Evolutionary conservation across 2,797 vertebrate genomes (phyloP), one percentile per base, ranked within the genome.

Genomic region (Prionace glauca): DNA sequence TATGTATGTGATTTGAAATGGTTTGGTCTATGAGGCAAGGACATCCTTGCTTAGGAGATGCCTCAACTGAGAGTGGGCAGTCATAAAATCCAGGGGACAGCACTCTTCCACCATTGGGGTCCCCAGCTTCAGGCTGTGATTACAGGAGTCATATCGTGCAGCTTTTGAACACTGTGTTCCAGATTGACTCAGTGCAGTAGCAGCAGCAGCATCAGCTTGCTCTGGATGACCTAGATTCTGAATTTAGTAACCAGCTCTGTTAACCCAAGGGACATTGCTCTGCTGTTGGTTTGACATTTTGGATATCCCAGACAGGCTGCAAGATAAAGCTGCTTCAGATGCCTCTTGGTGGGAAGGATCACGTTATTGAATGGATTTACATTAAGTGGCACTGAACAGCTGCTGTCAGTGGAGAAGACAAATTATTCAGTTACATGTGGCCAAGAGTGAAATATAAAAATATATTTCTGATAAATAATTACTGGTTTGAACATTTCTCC

Each of bases 191-290:
- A 94, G 20, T 71, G 36, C 22, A 32, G 72, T 10, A 32, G 32
- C 67, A 69, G 2, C 16, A 77, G 74, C 81, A 50, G 60, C 56
- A 32, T 67, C 36, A 94, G 41, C 26, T 71, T 71, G 67, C n/a
- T 45, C 67, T 67, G 62, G 62, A 69, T 71, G 91, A 56, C 91
- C 91, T 41, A 94, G 67, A 94, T 94, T 71, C 41, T 36, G 36
- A 62, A 41, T 90, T 92, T 36, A 69, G 65, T 92, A 91, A 56
- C 60, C 60, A 62, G 60, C 56, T 65, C 60, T n/a, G 32, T 65
- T 91, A 79, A 69, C 36, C 36, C 93, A 95, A 60, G 72, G 50
- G 93, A 95, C 72, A 20, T 95, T 50, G 45, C 71, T 56, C 45
- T 74, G 26, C 93, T 20, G 26, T 77, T 77, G 93, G 41, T 45